Conservation (phyloP, 2,888 invertebrate genomes). For the Torymus tubicola region DNA sequence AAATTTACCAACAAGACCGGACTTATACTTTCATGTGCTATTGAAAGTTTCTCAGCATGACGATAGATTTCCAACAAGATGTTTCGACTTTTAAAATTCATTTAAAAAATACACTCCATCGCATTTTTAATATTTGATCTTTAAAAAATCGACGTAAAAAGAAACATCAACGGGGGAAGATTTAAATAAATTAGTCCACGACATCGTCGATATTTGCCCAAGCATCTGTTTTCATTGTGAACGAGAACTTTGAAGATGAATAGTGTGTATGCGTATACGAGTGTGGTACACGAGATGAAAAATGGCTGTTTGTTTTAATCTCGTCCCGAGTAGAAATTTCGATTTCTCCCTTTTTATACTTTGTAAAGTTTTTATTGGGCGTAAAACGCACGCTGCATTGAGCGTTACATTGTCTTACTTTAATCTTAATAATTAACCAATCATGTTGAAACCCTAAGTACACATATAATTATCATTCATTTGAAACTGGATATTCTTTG, state of each 20-base stretch:
- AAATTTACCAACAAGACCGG: conserved; percentile 25
- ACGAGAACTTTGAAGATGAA: conserved; percentile 41
- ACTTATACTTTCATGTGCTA: conserved; percentile 37
- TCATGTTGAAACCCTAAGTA: neutral
- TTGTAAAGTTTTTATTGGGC: conserved; percentile 2
- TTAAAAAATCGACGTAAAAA: conserved; percentile 28
- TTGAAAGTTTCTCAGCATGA: conserved; percentile 17
- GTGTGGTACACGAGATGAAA: conserved; percentile 46
- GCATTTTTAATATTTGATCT: conserved; percentile 14
- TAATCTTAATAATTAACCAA: conserved; percentile 1
- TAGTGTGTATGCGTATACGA: conserved; percentile 21
- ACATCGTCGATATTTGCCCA: conserved; percentile 37
- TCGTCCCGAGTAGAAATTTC: conserved; percentile 51
- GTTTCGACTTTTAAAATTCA: conserved; percentile 21
- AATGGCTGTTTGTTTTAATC: conserved; percentile 32
- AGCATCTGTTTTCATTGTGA: conserved; percentile 27
- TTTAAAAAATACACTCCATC: conserved; percentile 44
- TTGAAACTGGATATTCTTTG: no score
- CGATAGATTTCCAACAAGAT: conserved; percentile 28
- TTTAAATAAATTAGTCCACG: conserved; percentile 48
- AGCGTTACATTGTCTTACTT: conserved; percentile 14
- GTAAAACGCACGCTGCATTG: conserved; percentile 2
- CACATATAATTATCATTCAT: no score
- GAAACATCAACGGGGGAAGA: conserved; percentile 20
- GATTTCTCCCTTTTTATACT: conserved; percentile 1